A percentile compares a stretch with the other conserved stretches of the same genome.
phyloP scores from a whole-genome alignment of 2,113 vertebrate genomes.

The Prunella himalayana region DNA sequence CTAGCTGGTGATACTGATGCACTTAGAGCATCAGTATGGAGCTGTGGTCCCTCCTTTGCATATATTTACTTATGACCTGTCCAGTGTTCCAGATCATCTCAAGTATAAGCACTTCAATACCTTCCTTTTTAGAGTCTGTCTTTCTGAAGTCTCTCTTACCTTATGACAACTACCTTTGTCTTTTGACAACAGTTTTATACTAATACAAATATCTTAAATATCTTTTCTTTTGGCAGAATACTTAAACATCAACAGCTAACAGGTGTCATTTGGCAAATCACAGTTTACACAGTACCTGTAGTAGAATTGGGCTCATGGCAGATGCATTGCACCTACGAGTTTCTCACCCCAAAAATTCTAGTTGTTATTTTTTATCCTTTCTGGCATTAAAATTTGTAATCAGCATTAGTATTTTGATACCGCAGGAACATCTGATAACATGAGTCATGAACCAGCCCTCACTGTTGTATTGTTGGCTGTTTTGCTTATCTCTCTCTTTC shows the following conservation, averaged over 20 bases:
- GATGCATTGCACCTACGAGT: background rate
- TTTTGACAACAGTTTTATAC: background rate
- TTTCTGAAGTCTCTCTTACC: background rate
- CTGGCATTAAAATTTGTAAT: background rate
- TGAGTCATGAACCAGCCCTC: background rate
- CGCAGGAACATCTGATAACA: background rate
- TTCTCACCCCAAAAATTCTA: background rate
- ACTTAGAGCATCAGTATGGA: background rate
- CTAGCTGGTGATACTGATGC: background rate
- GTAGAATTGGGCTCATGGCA: background rate
- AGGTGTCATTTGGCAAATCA: background rate
- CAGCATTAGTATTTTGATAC: background rate
- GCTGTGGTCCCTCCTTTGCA: background rate
- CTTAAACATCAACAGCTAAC: background rate
- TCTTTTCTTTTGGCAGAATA: background rate
- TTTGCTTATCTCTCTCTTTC: slow-evolving; percentile 13
- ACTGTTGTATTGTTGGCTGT: background rate
- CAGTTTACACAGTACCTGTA: background rate
- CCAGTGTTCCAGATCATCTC: background rate
- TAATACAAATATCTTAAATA: background rate
- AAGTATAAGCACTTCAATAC: background rate
- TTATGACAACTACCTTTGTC: background rate
- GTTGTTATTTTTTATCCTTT: background rate
- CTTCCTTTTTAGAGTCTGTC: background rate
- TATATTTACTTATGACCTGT: background rate